phyloP scores from a whole-genome alignment of 37 sponge, comb jelly and placozoan genomes.

The Aplysina aerophoba region DNA sequence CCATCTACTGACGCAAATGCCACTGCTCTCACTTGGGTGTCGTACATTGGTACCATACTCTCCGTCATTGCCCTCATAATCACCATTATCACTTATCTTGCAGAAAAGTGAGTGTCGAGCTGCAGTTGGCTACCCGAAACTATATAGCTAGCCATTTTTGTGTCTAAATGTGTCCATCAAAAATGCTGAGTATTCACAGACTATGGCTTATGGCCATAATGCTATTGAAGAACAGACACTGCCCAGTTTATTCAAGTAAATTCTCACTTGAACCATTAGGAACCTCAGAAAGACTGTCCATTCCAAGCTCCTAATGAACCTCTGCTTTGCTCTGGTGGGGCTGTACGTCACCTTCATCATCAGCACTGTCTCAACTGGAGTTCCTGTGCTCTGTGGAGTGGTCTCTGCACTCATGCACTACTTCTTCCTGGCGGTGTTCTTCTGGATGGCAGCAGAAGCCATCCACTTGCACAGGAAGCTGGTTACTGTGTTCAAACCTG shows the following conservation, averaged over 20 bases:
- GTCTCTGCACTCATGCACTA: conserved; percentile 45
- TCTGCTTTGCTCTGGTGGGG: conserved; percentile 44
- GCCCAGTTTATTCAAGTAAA: no score
- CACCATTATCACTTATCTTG: conserved; percentile 34
- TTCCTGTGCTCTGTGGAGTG: conserved; percentile 26
- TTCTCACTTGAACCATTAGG: background rate
- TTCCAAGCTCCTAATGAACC: conserved; percentile 30
- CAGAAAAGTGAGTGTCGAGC: conserved; percentile 41
- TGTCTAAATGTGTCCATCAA: no score
- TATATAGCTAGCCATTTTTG: background rate
- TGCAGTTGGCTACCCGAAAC: background rate
- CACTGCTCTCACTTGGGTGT: conserved; percentile 29
- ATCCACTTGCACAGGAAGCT: conserved; percentile 42
- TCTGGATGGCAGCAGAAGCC: conserved; percentile 35
- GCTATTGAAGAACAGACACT: no score
- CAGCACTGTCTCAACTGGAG: background rate
- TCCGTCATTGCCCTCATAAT: conserved; percentile 46
- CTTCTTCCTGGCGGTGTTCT: conserved; percentile 52
- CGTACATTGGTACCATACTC: conserved; percentile 44
- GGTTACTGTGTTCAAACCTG: conserved; percentile 37
- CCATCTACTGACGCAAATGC: background rate
- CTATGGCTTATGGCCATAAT: no score
- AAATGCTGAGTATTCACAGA: no score
- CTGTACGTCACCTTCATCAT: conserved; percentile 49
- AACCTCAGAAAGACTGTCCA: conserved; percentile 4